phyloP scores from a whole-genome alignment of 2,113 vertebrate genomes.

The Laterallus jamaicensis region DNA sequence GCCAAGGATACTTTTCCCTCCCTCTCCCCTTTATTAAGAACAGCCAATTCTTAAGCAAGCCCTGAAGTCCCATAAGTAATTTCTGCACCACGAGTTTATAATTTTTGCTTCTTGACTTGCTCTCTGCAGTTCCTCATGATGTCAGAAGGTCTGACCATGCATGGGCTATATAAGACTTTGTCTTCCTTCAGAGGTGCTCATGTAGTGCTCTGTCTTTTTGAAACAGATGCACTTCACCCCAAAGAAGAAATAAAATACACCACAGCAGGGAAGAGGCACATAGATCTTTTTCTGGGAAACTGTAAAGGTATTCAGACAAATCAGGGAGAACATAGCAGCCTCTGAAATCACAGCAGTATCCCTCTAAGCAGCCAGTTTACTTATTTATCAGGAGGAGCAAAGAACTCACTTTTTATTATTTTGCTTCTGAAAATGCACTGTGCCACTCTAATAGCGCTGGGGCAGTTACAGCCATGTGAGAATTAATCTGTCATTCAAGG shows the following conservation, averaged over 20 bases:
- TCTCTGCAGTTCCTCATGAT: not conserved
- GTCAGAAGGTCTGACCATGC: not conserved
- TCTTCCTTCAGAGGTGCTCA: not conserved
- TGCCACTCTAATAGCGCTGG: not conserved
- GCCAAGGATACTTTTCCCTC: not conserved
- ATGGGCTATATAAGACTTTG: not conserved
- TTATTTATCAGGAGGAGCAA: not conserved
- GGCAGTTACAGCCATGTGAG: not conserved
- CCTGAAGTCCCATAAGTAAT: not conserved
- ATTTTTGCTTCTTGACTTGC: not conserved
- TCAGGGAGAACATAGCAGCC: not conserved
- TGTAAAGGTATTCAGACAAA: not conserved
- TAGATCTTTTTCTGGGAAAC: not conserved
- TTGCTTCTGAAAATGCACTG: not conserved
- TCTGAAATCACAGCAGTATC: not conserved
- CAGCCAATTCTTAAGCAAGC: not conserved
- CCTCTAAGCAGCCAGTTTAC: not conserved
- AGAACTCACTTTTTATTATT: not conserved
- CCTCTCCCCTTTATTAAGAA: not conserved
- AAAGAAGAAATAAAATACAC: not conserved
- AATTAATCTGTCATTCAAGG: not conserved
- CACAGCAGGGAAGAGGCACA: not conserved
- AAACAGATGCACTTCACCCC: not conserved
- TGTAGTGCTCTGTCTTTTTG: not conserved
- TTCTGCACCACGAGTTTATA: not conserved